Base-by-base conservation (phyloP, 2,888 invertebrate genomes). In the Himalopsyche anomala region DNA sequence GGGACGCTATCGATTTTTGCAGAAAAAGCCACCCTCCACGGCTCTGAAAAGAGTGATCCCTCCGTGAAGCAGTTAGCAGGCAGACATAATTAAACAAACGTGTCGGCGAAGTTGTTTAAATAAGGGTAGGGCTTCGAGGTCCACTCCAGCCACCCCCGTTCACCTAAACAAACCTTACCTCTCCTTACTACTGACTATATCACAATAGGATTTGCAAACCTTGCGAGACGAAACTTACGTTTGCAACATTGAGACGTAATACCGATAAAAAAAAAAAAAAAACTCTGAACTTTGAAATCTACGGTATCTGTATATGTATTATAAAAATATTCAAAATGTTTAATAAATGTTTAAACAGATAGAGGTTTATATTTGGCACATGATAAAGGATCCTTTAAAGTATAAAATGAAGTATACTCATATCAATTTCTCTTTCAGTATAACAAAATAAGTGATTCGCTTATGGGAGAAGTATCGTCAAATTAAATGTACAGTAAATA, bases 51-150 rank as follows among this genome's bases (percentile, higher is more conserved):
- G 79, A 83, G 79, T 19, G 80, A 84, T 83, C 83, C 84, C 81
- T 85, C 55, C 81, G 45, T 74, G 83, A 84, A 85, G 82, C 83
- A 85, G 85, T 85, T 85, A 80, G 38, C 51, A 62, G 51, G 84
- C 85, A 79, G 84, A 84, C 87, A 85, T 85, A 85, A 87, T 86
- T 87, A 86, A 87, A 84, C 87, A 87, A 87, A 87, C 85, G 87
- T 84, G 84, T 87, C 85, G 85, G 87, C 82, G 82, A 85, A 82
- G 87, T 85, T 85, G 85, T 82, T 83, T 83, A 87, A 85, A 84
- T 82, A 85, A 84, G 85, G 85, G 87, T 82, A 62, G 83, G 81
- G 85, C 82, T 82, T 83, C 81, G 74, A 42, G 19, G 85, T 62
- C 85, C 81, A 55, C 54, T 74, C 38, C 74, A 74, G 36, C 74